A percentile compares a stretch with the other conserved stretches of the same genome.
Evolutionary conservation across 2,113 vertebrate species (phyloP).

Genomic region (Danionella cerebrum): DNA sequence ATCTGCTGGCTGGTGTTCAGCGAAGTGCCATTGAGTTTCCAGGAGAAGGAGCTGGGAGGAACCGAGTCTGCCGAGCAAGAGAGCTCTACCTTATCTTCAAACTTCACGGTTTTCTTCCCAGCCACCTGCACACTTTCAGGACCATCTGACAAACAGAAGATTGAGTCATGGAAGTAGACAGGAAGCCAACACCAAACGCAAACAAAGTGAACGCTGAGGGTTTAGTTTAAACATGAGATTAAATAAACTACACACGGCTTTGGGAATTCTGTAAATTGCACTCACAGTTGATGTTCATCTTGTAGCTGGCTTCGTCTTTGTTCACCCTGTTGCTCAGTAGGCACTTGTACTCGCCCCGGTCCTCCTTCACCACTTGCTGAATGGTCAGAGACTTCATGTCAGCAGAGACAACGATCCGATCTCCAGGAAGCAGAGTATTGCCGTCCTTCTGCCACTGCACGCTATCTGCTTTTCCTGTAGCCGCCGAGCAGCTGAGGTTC

Average conservation of each 20-base stretch:
- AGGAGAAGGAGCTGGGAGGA: constrained; percentile 46
- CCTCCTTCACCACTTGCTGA: constrained; percentile 40
- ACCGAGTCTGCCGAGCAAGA: constrained; percentile 34
- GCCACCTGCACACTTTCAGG: constrained; percentile 17
- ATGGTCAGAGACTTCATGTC: constrained; percentile 40
- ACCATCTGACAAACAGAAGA: constrained; percentile 47
- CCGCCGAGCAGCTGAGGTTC: constrained; percentile 52
- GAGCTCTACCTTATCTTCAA: accelerated
- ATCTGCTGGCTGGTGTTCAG: accelerated
- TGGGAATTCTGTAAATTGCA: neutral
- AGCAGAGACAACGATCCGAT: neutral
- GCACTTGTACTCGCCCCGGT: constrained; percentile 53
- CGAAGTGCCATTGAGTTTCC: constrained; percentile 51
- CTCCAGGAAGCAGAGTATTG: neutral
- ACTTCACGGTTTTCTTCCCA: accelerated
- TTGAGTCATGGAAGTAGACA: neutral
- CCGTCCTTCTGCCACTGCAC: constrained; percentile 46
- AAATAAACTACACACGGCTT: neutral
- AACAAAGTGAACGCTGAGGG: neutral
- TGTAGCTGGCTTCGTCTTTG: neutral
- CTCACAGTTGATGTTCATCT: constrained; percentile 56
- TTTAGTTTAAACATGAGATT: neutral
- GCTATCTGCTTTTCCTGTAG: neutral
- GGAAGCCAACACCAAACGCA: neutral
- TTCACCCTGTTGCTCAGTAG: constrained; percentile 41